Conservation (phyloP, 64 coral and sea anemone species). For the Actinia equina region DNA sequence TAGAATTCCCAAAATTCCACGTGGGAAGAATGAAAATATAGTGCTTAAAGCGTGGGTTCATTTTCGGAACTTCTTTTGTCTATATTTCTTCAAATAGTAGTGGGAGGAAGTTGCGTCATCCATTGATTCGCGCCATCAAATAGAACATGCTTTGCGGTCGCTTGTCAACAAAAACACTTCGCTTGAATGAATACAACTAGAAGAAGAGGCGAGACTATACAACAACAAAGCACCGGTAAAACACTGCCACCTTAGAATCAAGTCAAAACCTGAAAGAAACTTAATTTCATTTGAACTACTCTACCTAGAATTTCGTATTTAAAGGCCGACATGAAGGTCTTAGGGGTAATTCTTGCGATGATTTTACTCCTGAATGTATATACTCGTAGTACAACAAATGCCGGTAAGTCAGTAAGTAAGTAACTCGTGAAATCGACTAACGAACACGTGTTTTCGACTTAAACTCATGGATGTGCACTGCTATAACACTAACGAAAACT, state of each 20-base stretch:
- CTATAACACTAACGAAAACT: not conserved
- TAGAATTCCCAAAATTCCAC: not conserved
- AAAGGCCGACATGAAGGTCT: not conserved
- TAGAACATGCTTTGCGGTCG: not conserved
- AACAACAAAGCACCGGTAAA: not conserved
- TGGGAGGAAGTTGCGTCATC: not conserved
- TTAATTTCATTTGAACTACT: not conserved
- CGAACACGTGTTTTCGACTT: constrained; percentile 3
- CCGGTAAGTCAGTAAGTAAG: not conserved
- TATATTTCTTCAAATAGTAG: not conserved
- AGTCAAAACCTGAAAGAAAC: constrained; percentile 17
- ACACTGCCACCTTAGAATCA: not conserved
- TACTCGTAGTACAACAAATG: not conserved
- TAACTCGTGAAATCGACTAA: not conserved
- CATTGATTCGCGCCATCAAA: not conserved
- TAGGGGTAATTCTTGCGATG: not conserved
- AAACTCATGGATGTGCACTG: not conserved
- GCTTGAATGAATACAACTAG: not conserved
- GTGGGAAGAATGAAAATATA: not conserved
- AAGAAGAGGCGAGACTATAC: not conserved
- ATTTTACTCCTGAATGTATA: not conserved
- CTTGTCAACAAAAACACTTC: constrained; percentile 19
- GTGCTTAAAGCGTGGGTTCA: constrained; percentile 1
- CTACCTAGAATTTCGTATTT: not conserved
- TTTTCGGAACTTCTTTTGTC: not conserved